A percentile compares a stretch with the other conserved stretches of the same genome.
phyloP scores from a whole-genome alignment of 2,797 vertebrate genomes.

The Mallotus villosus region DNA sequence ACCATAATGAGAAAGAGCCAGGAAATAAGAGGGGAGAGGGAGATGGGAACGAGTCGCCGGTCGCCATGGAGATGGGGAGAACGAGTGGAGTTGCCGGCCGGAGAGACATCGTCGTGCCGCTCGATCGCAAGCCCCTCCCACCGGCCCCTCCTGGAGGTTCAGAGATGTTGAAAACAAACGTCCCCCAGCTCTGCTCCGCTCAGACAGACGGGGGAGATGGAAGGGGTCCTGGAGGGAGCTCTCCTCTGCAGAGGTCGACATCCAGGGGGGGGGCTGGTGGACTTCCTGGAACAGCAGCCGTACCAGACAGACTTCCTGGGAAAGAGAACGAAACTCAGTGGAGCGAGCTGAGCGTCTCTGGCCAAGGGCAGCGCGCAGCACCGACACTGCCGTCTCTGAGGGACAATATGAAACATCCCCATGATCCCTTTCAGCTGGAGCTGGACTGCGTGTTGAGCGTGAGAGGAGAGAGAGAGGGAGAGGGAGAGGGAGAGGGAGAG shows the following conservation, averaged over 20 bases:
- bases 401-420: too few species aligned
- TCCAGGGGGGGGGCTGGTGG: too few species aligned
- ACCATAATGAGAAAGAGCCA: conserved; percentile 58
- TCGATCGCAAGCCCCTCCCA: conserved; percentile 15
- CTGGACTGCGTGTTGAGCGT: background rate
- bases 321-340: too few species aligned
- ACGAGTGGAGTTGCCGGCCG: conserved; percentile 36
- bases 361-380: too few species aligned
- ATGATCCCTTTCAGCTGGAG: background rate
- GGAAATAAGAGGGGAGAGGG: conserved; percentile 36
- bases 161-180: background rate
- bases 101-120: conserved; percentile 29
- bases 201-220: too few species aligned
- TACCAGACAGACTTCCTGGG: too few species aligned
- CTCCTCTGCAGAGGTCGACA: too few species aligned
- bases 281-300: too few species aligned
- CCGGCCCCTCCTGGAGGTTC: background rate
- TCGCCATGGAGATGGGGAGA: conserved; percentile 59
- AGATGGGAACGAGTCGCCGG: conserved; percentile 31
- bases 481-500: background rate
- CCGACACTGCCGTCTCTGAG: too few species aligned
- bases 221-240: too few species aligned
- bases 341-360: too few species aligned
- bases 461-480: background rate
- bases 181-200: background rate